Evolutionary conservation across 2,113 vertebrate genomes (phyloP).

Genomic region (Rhadina sibilatrix): DNA sequence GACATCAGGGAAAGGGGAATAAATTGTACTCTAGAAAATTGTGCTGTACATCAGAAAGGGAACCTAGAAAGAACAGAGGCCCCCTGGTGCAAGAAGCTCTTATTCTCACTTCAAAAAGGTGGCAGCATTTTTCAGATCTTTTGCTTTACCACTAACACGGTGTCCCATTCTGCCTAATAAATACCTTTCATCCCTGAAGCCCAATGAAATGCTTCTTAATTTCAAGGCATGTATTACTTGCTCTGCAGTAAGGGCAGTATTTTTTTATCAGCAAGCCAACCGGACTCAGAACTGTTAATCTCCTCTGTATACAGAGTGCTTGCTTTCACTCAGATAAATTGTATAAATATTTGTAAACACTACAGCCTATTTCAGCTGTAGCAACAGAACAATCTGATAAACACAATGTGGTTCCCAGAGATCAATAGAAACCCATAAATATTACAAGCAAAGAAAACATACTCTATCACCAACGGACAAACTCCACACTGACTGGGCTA

Average conservation of each 20-base stretch:
- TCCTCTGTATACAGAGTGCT: constrained; percentile 14
- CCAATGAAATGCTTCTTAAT: constrained; percentile 41
- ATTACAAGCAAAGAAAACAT: constrained; percentile 8
- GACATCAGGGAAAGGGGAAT: constrained; percentile 9
- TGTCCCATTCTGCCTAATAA: constrained; percentile 29
- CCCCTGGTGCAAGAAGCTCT: constrained; percentile 8
- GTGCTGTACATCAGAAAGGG: constrained; percentile 42
- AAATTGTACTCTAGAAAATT: constrained; percentile 37
- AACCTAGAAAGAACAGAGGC: constrained; percentile 26
- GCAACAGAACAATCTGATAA: constrained; percentile 48
- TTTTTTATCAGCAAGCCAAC: neutral
- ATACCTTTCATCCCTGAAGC: constrained; percentile 43
- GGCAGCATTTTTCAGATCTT: constrained; percentile 42
- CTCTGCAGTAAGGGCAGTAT: neutral
- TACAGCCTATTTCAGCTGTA: constrained; percentile 50
- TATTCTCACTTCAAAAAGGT: constrained; percentile 40
- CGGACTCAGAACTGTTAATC: constrained; percentile 13
- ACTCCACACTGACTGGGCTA: neutral
- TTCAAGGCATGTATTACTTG: constrained; percentile 16
- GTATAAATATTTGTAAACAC: constrained; percentile 64
- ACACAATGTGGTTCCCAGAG: constrained; percentile 28
- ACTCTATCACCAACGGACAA: neutral
- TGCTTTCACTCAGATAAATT: constrained; percentile 41
- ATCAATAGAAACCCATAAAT: constrained; percentile 51
- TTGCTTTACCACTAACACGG: neutral